Evolutionary conservation across 64 coral and sea anemone species (phyloP).

Genomic region (Platygyra sinensis): DNA sequence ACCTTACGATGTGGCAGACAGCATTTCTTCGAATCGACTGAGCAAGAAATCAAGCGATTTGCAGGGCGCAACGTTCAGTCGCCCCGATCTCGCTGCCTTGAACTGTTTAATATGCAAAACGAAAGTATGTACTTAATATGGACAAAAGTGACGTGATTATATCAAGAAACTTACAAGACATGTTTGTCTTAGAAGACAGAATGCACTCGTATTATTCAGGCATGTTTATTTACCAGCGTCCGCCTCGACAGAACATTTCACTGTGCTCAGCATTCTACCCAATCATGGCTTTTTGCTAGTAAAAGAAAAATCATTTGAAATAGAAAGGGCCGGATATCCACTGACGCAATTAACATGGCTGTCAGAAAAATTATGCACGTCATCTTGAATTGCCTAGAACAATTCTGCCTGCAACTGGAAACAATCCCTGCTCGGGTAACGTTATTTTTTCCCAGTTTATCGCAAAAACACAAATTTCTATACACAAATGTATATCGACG

Average conservation of each 20-base stretch:
- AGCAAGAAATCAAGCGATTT: background rate
- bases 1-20: background rate
- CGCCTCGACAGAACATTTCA: conserved; percentile 34
- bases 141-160: conserved; percentile 72
- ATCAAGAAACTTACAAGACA: conserved; percentile 25
- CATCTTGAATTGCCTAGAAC: background rate
- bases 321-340: conserved; percentile 23
- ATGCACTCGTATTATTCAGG: conserved; percentile 54
- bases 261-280: background rate
- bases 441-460: background rate
- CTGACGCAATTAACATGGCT: conserved; percentile 38
- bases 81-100: background rate
- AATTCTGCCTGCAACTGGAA: background rate
- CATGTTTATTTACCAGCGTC: conserved; percentile 41
- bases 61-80: background rate
- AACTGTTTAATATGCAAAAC: conserved; percentile 39
- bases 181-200: conserved; percentile 77
- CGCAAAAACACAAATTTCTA: background rate
- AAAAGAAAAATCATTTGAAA: conserved; percentile 25
- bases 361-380: conserved; percentile 12
- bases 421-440: background rate
- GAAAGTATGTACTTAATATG: conserved; percentile 54
- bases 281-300: background rate
- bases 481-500: background rate
- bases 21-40: background rate